phyloP scores from a whole-genome alignment of 2,113 vertebrate genomes.

The Tenrec ecaudatus region DNA sequence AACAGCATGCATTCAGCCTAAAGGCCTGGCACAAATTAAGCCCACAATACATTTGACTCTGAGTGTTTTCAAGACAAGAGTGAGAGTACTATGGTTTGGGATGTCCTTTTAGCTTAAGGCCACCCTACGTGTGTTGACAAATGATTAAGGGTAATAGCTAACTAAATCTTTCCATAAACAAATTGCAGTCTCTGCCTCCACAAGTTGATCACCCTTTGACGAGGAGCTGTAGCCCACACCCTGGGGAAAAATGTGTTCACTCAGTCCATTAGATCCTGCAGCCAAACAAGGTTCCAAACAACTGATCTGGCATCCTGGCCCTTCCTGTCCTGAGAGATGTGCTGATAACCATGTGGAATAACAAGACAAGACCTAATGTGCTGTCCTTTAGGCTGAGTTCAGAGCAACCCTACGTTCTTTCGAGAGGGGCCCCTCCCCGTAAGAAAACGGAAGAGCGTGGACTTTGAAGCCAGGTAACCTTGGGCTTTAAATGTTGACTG shows the following conservation, averaged over 20 bases:
- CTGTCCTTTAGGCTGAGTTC: background rate
- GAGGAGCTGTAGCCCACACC: background rate
- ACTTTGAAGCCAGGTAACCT: background rate
- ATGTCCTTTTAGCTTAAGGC: background rate
- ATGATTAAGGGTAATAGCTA: background rate
- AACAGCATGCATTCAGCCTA: slow-evolving; percentile 12
- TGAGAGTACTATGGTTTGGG: background rate
- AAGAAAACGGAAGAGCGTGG: background rate
- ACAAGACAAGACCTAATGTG: background rate
- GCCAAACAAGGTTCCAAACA: background rate
- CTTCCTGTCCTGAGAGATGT: background rate
- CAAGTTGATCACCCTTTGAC: background rate
- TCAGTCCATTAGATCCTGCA: background rate
- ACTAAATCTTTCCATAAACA: slow-evolving; percentile 40
- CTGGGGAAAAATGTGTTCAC: background rate
- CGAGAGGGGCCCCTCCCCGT: background rate
- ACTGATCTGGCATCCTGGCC: background rate
- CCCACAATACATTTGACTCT: background rate
- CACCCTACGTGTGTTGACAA: background rate
- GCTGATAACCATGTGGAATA: background rate
- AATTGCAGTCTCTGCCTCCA: background rate
- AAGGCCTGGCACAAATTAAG: background rate
- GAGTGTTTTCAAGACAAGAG: slow-evolving; percentile 15
- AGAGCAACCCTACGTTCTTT: background rate
- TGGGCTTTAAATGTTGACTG: background rate